phyloP scores from a whole-genome alignment of 64 coral and sea anemone species.

The Trachythela sp. region DNA sequence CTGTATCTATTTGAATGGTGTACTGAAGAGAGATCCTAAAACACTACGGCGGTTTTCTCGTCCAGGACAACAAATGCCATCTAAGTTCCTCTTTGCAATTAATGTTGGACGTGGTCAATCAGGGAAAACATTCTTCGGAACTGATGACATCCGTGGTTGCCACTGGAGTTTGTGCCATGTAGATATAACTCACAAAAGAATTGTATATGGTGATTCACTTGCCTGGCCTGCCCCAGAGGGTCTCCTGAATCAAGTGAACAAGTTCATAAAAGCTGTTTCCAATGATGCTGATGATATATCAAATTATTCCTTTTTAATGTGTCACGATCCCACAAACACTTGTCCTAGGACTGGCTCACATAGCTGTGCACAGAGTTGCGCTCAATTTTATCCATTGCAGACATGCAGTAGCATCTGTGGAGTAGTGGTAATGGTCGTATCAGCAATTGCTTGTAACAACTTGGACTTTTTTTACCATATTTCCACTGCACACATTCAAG shows the following conservation, averaged over 20 bases:
- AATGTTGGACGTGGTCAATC: not conserved
- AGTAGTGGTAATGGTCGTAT: constrained; percentile 25
- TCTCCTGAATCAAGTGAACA: constrained; percentile 12
- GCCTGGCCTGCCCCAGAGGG: constrained; percentile 18
- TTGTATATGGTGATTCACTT: constrained; percentile 42
- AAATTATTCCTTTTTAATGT: not conserved
- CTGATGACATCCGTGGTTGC: not conserved
- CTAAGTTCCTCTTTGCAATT: constrained; percentile 1
- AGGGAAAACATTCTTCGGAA: constrained; percentile 27
- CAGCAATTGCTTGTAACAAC: constrained; percentile 40
- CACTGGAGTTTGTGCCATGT: constrained; percentile 40
- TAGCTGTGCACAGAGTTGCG: not conserved
- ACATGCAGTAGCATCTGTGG: constrained; percentile 34
- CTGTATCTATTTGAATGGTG: constrained; percentile 5
- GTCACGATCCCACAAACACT: constrained; percentile 1
- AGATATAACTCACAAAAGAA: not conserved
- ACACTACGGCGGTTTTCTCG: not conserved
- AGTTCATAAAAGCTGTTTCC: constrained; percentile 5
- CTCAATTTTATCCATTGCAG: constrained; percentile 28
- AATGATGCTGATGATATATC: not conserved
- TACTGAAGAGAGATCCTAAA: not conserved
- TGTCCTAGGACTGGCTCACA: not conserved
- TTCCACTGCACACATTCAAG: not conserved
- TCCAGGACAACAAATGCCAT: not conserved
- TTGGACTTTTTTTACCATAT: not conserved